Base-by-base conservation (phyloP, 2,797 vertebrate genomes). In the Echiichthys vipera region DNA sequence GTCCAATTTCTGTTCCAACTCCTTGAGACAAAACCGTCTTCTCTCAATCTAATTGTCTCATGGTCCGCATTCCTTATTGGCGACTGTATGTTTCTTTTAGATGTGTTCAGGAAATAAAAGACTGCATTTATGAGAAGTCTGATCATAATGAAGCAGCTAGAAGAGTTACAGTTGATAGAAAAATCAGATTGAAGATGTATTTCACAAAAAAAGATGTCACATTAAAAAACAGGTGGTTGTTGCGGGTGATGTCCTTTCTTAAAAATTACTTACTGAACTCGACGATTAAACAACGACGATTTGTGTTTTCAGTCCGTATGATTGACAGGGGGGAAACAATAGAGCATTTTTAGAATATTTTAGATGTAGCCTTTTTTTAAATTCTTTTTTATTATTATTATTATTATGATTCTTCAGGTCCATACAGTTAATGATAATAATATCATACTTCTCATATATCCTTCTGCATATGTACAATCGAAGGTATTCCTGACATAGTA, bases 1-100 rank as follows among this genome's bases (percentile, higher is more conserved):
- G 29, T 75, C 43, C 58, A 56, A 74, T 65, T 62, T 55, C 24
- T 18, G 61, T 4, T 14, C 43, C 64, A 73, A 29, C 11, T 8
- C 63, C 77, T 50, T 40, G 27, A 72, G 25, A 63, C 20, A 20
- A 61, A 58, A 59, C 15, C 30, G 27, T 27, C 20, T 18, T 42
- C 42, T 47, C 24, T n/a, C 2, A 27, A 34, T 50, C 13, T 11
- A 7, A 51, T 25, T 11, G 14, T 71, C 17, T 54, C 39, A 9
- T 55, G 22, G 25, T 40, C 55, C 7, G 2, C 6, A 7, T 49
- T 17, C 22, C 29, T 77, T 5, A 49, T 18, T 56, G 25, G 20
- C 2, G 24, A 55, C 22, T 43, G 53, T 14, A 39, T 9, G 14
- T 45, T 78, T 62, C 7, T 24, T 45, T 37, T 20, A 24, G 11